phyloP scores from a whole-genome alignment of 2,888 invertebrate species.

The Eubasilissa splendida region DNA sequence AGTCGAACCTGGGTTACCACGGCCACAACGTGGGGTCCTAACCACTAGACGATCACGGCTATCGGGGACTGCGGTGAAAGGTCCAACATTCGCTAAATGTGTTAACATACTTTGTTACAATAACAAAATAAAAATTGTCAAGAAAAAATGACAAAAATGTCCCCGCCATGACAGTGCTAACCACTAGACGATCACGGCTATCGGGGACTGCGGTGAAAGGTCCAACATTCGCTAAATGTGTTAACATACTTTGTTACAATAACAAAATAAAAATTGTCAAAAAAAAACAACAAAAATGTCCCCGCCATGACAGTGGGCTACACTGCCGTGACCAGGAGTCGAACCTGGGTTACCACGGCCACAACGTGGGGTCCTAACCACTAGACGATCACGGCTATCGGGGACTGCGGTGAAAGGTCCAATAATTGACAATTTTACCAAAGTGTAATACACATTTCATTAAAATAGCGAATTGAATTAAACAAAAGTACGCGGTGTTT shows the following conservation, averaged over 20 bases:
- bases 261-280: not conserved
- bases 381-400: conserved; percentile 72
- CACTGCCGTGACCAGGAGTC: conserved; percentile 74
- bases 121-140: no score
- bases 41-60: conserved; percentile 75
- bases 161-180: no score
- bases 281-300: not conserved
- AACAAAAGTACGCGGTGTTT: no score
- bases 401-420: not conserved
- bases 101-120: not conserved
- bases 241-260: not conserved
- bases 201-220: conserved; percentile 3
- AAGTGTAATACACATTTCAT: not conserved
- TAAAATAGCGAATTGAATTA: not conserved
- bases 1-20: conserved; percentile 75
- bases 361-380: conserved; percentile 75
- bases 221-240: not conserved
- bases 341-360: conserved; percentile 76
- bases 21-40: conserved; percentile 75
- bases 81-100: not conserved
- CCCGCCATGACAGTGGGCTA: conserved; percentile 46
- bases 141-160: no score
- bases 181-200: conserved; percentile 74
- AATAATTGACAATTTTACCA: not conserved
- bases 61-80: conserved; percentile 34